Base-by-base conservation (phyloP, 2,113 vertebrate genomes). In the Neolamprologus fasciatus region DNA sequence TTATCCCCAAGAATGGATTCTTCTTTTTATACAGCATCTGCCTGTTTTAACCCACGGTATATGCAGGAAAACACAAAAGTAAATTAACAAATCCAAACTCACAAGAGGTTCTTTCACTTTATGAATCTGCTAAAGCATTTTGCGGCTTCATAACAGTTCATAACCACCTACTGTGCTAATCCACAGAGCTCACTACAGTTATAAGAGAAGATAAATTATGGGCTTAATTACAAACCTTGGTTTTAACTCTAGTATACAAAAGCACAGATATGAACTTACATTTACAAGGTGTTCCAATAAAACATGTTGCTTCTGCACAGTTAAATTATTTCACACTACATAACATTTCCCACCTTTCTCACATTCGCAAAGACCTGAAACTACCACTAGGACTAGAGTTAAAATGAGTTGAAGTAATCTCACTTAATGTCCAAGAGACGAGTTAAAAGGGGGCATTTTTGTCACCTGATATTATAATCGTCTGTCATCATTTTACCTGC, bases 381-480 rank as follows among this genome's bases (percentile, higher is more conserved):
- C 4, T 54, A 35, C 17, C 3, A 26, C 5, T 10, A 2, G 8
- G 2, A 5, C 28, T 8, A 33, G 3, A 42, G 50, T 51, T 21
- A 68, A 79, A 86, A 86, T 14, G 33, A 68, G 33, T 68, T 37
- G 19, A 53, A 57, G 13, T 35, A 21, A 58, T 81, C 78, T 61
- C 61, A 16, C 23, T 68, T 31, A 23, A 17, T 7, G 66, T 58
- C 35, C 37, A 3, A 50, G 23, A 66, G 23, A 54, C n/a, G 51
- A 71, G 78, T 28, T 57, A 35, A 81, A 73, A 12, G 17, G 45
- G 33, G 2, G 2, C 31, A 26, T 84, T 81, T 82, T 13, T 51
- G 28, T 23, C 5, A 51, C 1, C 63, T 58, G 66, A 85, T 89
- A 90, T n/a, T 85, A 84, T 91, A 89, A 93, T 87, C 21, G 47